Percentiles rank a stretch among this genome's conserved stretches.
Conservation (phyloP, 2,888 invertebrate genomes). For the Ganaspis brasiliensis region DNA sequence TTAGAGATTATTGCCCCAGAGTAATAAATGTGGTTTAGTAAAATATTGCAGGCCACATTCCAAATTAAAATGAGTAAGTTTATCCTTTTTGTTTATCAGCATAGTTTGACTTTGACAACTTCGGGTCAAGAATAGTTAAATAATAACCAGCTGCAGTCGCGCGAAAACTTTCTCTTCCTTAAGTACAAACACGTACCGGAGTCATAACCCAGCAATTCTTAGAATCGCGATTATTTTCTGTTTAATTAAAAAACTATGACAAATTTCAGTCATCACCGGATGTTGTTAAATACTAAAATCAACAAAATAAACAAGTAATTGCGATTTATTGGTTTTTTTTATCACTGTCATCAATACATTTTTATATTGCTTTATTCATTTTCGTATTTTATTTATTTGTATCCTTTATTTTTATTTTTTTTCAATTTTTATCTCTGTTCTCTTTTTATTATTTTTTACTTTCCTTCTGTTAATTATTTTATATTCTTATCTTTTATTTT, state of each 20-base stretch:
- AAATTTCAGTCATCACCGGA: constrained; percentile 1
- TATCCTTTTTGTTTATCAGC: constrained; percentile 11
- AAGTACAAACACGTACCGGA: constrained; percentile 38
- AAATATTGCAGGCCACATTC: background rate
- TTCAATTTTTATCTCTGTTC: no score
- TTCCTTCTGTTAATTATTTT: no score
- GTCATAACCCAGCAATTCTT: constrained; percentile 5
- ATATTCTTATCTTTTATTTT: no score
- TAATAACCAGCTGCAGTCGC: constrained; percentile 31
- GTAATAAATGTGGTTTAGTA: background rate
- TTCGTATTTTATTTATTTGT: background rate
- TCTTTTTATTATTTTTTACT: no score
- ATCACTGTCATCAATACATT: background rate
- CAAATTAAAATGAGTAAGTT: background rate
- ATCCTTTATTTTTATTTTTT: no score
- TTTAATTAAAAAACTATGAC: constrained; percentile 21
- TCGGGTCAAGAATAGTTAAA: constrained; percentile 40
- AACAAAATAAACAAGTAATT: background rate
- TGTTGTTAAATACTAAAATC: background rate
- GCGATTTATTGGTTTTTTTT: background rate
- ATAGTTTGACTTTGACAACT: constrained; percentile 35
- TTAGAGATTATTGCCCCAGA: background rate
- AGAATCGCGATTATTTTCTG: background rate
- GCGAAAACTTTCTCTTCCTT: constrained; percentile 66
- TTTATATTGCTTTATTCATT: background rate